Conservation (phyloP, 2,888 invertebrate genomes). For the Chloroclystis v-ata region DNA sequence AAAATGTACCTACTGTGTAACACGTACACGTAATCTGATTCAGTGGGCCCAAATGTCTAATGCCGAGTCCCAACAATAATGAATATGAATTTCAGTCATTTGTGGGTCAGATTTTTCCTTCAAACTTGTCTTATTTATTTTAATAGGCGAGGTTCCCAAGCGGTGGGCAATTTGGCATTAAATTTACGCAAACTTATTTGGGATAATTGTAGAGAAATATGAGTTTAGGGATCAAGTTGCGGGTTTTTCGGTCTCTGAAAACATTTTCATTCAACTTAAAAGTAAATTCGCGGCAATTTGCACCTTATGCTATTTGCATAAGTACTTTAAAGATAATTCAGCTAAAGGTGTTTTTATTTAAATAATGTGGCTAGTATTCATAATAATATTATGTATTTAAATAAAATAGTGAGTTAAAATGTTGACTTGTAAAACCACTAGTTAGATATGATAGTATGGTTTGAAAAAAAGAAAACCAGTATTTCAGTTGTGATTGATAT, state of each 20-base stretch:
- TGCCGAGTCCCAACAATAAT: slow-evolving; percentile 6
- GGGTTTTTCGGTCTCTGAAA: slow-evolving; percentile 24
- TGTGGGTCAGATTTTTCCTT: slow-evolving; percentile 31
- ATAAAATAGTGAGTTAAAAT: too few relatives aligned
- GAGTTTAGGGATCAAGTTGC: slow-evolving; percentile 35
- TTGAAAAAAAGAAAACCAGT: too few relatives aligned
- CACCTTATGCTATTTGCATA: not conserved
- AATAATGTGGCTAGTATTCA: too few relatives aligned
- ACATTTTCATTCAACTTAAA: not conserved
- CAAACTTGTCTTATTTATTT: slow-evolving; percentile 46
- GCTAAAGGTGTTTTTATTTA: too few relatives aligned
- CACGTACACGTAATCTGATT: too few relatives aligned
- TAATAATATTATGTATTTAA: too few relatives aligned
- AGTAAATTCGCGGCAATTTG: not conserved
- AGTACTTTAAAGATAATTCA: too few relatives aligned
- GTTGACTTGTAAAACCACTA: too few relatives aligned
- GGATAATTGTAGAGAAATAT: slow-evolving; percentile 47
- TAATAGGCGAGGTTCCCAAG: slow-evolving; percentile 39
- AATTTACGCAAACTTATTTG: slow-evolving; percentile 48
- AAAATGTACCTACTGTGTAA: too few relatives aligned
- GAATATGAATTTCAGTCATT: slow-evolving; percentile 25
- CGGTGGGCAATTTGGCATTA: slow-evolving; percentile 39
- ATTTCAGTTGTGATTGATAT: too few relatives aligned
- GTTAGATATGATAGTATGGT: too few relatives aligned
- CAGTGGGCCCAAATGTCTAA: slow-evolving; percentile 2